Evolutionary conservation across 1,140 invertebrate species (phyloP), one percentile per base, ranked within the genome.

Genomic region (Paraescarpia echinospica): DNA sequence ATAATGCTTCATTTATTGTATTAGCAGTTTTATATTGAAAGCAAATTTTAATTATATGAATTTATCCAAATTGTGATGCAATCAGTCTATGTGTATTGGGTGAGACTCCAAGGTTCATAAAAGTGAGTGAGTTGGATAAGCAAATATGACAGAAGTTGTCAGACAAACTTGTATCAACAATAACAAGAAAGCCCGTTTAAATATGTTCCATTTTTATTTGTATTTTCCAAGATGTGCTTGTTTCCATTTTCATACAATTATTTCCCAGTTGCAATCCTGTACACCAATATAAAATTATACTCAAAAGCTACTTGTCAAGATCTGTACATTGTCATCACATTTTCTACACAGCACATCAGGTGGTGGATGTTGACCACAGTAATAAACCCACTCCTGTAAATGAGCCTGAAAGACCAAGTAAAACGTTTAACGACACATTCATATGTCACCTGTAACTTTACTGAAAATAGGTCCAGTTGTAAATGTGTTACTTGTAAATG

Each of bases 131-230:
- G n/a, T n/a, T n/a, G n/a, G n/a, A n/a, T n/a, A n/a, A n/a, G n/a
- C n/a, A n/a, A n/a, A n/a, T n/a, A n/a, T n/a, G n/a, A n/a, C n/a
- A n/a, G n/a, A n/a, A n/a, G 48, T 51, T 51, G 48, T 9, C 48
- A 51, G 18, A 18, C 59, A 77, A 77, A 12, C 59, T 77, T 12
- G 12, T 4, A 12, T 41, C 41, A 41, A 41, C 41, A 77, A 31
- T 77, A 77, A 77, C 59, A 77, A 77, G 59, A 77, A 77, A 6
- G 2, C 14, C 59, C 8, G 14, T 77, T 77, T 77, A 27, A 77
- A 77, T 77, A 77, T 77, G 59, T 77, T 77, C 59, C 59, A 77
- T 77, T 77, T 77, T 77, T 77, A 77, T 77, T 77, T 77, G 59
- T 77, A 77, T 77, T 77, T 77, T 77, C 59, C 59, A 77, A 12